phyloP scores from a whole-genome alignment of 1,140 invertebrate species.

The Neomicropteryx cornuta region DNA sequence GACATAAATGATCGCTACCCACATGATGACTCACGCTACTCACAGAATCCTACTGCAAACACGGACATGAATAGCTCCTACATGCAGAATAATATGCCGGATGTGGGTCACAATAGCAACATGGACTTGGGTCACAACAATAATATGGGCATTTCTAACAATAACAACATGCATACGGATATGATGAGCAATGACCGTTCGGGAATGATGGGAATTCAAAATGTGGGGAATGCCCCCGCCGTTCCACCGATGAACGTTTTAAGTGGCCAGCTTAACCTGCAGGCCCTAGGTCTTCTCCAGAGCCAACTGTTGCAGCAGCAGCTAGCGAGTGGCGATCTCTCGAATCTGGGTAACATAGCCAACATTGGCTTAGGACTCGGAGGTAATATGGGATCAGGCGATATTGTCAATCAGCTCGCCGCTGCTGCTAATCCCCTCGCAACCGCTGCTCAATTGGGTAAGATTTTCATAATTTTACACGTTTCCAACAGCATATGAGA shows the following conservation, averaged over 20 bases:
- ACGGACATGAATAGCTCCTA: constrained; percentile 20
- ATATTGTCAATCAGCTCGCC: no score
- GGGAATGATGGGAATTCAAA: neutral
- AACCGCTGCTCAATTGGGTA: constrained; percentile 17
- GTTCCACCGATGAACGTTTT: neutral
- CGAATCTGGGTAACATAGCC: constrained; percentile 22
- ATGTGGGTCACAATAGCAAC: constrained; percentile 20
- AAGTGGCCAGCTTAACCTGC: constrained; percentile 18
- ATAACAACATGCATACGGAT: no score
- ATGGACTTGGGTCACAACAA: neutral
- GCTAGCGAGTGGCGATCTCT: constrained; percentile 29
- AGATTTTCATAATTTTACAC: no score
- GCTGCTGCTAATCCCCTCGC: no score
- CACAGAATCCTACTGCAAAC: constrained; percentile 15
- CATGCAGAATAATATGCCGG: constrained; percentile 38
- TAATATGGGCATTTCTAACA: neutral
- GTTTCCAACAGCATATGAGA: no score
- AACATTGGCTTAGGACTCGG: constrained; percentile 16
- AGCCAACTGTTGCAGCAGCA: constrained; percentile 40
- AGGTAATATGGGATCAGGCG: constrained; percentile 15
- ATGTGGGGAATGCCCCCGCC: neutral
- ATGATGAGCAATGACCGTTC: no score
- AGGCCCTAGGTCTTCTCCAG: constrained; percentile 42
- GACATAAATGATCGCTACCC: no score
- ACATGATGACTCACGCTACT: no score